Conservation (phyloP, 2,113 vertebrate species). For the Stictonetta naevosa region DNA sequence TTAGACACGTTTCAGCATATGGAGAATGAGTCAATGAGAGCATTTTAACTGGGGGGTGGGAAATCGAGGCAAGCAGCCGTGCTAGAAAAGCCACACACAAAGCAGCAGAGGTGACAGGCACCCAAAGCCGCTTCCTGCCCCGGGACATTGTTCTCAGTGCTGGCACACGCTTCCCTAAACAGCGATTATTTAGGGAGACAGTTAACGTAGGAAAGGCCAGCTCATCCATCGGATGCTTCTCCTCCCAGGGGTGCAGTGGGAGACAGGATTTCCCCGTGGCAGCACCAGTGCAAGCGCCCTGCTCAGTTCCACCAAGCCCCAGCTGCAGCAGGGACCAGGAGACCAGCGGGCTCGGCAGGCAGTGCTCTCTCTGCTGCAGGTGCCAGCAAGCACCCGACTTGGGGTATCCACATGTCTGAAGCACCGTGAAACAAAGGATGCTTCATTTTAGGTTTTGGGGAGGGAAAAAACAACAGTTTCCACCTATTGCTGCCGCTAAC, state of each 20-base stretch:
- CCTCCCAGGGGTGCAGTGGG: not conserved
- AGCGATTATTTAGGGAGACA: not conserved
- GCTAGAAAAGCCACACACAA: not conserved
- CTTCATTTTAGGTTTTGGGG: not conserved
- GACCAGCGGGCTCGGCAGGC: not conserved
- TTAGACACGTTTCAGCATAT: not conserved
- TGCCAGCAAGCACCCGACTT: not conserved
- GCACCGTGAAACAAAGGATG: not conserved
- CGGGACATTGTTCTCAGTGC: not conserved
- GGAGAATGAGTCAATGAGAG: not conserved
- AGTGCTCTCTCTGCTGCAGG: not conserved
- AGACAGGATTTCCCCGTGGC: not conserved
- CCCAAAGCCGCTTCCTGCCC: not conserved
- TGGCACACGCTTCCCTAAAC: not conserved
- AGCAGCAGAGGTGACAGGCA: not conserved
- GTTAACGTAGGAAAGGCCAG: not conserved
- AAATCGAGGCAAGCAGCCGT: not conserved
- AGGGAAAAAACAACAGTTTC: not conserved
- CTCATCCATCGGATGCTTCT: not conserved
- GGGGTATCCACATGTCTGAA: not conserved
- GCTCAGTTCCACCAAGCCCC: not conserved
- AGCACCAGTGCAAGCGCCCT: not conserved
- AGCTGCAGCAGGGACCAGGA: fast-evolving
- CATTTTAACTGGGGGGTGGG: not conserved
- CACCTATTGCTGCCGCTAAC: not conserved